phyloP scores from a whole-genome alignment of 30 jellyfish, hydroid and myxozoan genomes.

The Pseudorhiza aurosa region DNA sequence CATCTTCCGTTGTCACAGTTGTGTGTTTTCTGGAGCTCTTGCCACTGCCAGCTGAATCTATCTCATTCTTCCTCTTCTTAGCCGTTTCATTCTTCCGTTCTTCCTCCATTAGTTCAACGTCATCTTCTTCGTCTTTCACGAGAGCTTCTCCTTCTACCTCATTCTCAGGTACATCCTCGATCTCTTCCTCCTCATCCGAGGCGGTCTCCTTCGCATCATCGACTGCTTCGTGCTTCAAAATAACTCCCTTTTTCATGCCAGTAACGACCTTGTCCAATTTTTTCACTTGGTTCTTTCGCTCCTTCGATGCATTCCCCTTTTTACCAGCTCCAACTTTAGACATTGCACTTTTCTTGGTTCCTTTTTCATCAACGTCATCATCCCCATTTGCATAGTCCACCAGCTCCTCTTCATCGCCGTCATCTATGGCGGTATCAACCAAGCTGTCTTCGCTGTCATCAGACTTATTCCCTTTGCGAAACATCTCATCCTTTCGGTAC shows the following conservation, averaged over 20 bases:
- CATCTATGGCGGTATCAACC: conserved; percentile 20
- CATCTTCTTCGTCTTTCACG: conserved; percentile 39
- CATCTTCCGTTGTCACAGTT: conserved; percentile 29
- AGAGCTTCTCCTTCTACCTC: conserved; percentile 43
- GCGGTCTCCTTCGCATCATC: background rate
- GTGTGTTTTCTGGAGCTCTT: background rate
- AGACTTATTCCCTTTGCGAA: background rate
- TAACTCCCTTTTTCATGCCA: conserved; percentile 13
- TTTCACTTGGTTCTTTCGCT: background rate
- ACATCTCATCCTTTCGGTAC: conserved; percentile 15
- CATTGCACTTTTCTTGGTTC: conserved; percentile 41
- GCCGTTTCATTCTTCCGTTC: background rate
- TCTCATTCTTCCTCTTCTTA: conserved; percentile 19
- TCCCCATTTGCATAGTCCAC: conserved; percentile 47
- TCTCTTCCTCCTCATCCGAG: conserved; percentile 58
- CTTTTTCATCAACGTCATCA: conserved; percentile 19
- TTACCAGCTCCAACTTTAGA: background rate
- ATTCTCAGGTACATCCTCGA: conserved; percentile 56
- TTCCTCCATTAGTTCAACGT: conserved; percentile 36
- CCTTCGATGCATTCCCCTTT: background rate
- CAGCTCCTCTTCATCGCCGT: conserved; percentile 50
- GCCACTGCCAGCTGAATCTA: background rate
- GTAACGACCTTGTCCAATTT: conserved; percentile 14
- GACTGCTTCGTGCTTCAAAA: background rate
- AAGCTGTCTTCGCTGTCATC: conserved; percentile 24